Evolutionary conservation across 2,888 invertebrate species (phyloP), one percentile per base, ranked within the genome.

Genomic region (Pheosia tremula): DNA sequence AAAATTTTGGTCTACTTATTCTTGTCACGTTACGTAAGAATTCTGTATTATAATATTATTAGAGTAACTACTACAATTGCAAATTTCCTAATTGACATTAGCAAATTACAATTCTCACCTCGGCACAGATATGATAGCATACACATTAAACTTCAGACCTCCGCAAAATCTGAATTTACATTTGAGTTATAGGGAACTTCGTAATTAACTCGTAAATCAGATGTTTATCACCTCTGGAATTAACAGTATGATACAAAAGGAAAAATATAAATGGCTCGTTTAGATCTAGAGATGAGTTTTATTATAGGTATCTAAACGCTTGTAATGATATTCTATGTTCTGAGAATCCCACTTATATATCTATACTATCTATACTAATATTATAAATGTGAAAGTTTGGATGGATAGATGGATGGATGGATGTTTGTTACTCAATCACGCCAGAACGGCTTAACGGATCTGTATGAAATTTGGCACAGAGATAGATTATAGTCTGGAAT

Each of bases 201-300:
- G 55, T 74, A 76, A 78, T 74, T 69, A 73, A 78, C 66, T 66
- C 70, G 73, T 74, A 68, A 72, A 73, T 74, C 64, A 71, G 72
- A 70, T 72, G 70, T 67, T 69, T 67, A 72, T 70, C 71, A 69
- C 66, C 62, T 69, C 53, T 61, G 66, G 63, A 71, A 72, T 68
- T 66, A 68, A 64, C 66, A 57, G 64, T 68, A 57, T 57, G 60
- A 62, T 71, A 67, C 64, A 69, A 64, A 72, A 71, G 58, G 59
- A 56, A 61, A 68, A 72, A 55, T 59, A 64, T 71, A 57, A 64
- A 59, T 59, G 59, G 62, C 56, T 59, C 38, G 58, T 59, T 66
- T 49, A 63, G 63, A 53, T 72, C 64, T 62, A 43, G 7, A 24
- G 39, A 45, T 45, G 10, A 36, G n/a, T 39, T 39, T 39, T 55